Evolutionary conservation across 2,797 vertebrate species (phyloP).

Genomic region (Alfaro cultratus): DNA sequence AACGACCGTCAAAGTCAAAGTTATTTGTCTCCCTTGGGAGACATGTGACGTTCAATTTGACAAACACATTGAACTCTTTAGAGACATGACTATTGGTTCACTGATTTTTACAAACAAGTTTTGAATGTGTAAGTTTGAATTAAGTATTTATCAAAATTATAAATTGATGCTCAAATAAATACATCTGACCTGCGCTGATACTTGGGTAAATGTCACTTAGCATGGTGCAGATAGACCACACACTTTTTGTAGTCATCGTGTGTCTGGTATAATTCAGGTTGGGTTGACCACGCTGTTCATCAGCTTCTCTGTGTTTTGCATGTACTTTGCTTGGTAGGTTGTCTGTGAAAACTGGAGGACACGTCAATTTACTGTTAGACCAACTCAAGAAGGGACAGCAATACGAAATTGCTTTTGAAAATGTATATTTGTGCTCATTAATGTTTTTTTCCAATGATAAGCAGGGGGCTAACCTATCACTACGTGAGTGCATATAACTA

Average conservation of each 20-base stretch:
- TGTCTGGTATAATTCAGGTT: background rate
- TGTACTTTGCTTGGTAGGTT: background rate
- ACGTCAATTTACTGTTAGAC: background rate
- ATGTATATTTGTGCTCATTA: background rate
- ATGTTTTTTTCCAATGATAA: constrained; percentile 16
- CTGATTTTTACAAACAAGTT: background rate
- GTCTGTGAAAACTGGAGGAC: background rate
- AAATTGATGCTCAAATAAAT: background rate
- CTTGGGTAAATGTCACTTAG: background rate
- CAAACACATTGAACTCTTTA: background rate
- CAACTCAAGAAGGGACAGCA: background rate
- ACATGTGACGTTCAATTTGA: background rate
- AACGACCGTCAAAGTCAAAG: constrained; percentile 18
- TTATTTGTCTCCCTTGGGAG: background rate
- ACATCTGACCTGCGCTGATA: background rate
- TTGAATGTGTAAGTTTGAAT: background rate
- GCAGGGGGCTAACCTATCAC: background rate
- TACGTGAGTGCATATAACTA: background rate
- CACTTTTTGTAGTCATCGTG: background rate
- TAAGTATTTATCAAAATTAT: background rate
- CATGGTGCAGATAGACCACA: background rate
- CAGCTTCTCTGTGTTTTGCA: background rate
- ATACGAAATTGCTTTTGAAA: background rate
- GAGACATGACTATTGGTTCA: background rate
- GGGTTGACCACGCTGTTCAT: background rate